A percentile compares a stretch with the other conserved stretches of the same genome.
Conservation (phyloP, 2,888 invertebrate species). For the Ceramica pisi region DNA sequence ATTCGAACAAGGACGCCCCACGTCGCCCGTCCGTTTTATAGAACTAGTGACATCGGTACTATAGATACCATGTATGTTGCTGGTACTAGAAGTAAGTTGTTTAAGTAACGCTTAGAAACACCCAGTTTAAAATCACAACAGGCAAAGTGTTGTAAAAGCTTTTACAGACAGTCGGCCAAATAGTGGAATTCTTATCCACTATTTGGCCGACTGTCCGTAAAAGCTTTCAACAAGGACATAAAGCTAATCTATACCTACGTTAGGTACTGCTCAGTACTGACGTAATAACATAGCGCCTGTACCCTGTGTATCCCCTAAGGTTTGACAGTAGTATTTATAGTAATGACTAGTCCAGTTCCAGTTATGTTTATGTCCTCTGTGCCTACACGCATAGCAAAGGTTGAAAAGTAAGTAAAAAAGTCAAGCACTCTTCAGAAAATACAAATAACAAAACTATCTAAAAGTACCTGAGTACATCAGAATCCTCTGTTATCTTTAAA, state of each 20-base stretch:
- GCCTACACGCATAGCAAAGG: too few species aligned
- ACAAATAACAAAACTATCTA: not conserved
- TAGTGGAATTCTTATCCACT: too few species aligned
- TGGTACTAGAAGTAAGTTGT: constrained; percentile 1
- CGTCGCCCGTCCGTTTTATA: constrained; percentile 5
- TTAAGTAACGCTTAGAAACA: constrained; percentile 25
- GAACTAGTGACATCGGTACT: constrained; percentile 8
- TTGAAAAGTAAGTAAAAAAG: too few species aligned
- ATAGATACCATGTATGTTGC: constrained; percentile 3
- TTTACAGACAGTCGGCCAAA: constrained; percentile 4
- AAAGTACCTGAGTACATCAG: not conserved
- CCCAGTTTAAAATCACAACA: constrained; percentile 23
- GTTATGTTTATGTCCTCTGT: too few species aligned
- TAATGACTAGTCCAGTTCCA: too few species aligned
- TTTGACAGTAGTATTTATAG: too few species aligned
- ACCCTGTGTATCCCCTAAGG: too few species aligned
- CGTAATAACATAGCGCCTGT: too few species aligned
- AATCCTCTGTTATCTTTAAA: constrained; percentile 14
- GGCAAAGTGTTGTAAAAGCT: constrained; percentile 6
- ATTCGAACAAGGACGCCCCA: constrained; percentile 32
- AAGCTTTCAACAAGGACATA: too few species aligned
- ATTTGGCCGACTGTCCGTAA: too few species aligned
- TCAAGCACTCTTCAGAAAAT: not conserved
- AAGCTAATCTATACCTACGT: too few species aligned
- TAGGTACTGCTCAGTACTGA: too few species aligned